These are phyloP conservation scores for Atherinosoma microstoma DNA, from an alignment of 2,797 vertebrate genomes.

Conservation along the genomic window DNA sequence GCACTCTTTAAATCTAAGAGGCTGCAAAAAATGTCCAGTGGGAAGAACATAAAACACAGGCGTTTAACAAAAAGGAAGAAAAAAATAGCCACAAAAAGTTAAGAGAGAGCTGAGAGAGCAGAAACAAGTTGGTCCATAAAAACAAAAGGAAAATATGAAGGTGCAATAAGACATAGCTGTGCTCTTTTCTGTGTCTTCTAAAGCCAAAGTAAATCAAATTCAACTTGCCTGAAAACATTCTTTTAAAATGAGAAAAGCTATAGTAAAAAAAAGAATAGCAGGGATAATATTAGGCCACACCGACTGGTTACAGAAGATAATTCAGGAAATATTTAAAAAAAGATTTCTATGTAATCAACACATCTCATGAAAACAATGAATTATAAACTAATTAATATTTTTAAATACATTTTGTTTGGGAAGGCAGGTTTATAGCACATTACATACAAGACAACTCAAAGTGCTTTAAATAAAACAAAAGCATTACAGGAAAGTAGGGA, in stretches of 20 bases:
- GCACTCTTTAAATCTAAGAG: background rate
- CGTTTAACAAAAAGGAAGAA: background rate
- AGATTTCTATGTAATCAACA: too few relatives aligned
- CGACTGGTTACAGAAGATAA: background rate
- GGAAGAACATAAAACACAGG: conserved; percentile 46
- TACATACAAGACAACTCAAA: too few relatives aligned
- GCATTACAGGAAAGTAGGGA: too few relatives aligned
- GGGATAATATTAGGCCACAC: background rate
- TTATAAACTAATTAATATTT: too few relatives aligned
- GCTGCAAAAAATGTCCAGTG: background rate
- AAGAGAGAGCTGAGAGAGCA: conserved; percentile 54
- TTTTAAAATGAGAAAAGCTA: conserved; percentile 45
- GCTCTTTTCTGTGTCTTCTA: conserved; percentile 12
- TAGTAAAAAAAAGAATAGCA: conserved; percentile 23
- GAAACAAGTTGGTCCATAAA: conserved; percentile 19
- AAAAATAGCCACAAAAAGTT: conserved; percentile 48
- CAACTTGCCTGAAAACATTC: conserved; percentile 41
- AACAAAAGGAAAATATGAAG: conserved; percentile 47
- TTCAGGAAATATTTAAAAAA: background rate
- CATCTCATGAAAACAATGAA: too few relatives aligned
- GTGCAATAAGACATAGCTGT: conserved; percentile 67
- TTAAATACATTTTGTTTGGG: too few relatives aligned
- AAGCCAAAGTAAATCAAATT: conserved; percentile 63
- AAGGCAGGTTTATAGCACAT: too few relatives aligned
- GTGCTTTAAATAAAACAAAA: too few relatives aligned